Evolutionary conservation across 2,888 invertebrate species (phyloP), one percentile per base, ranked within the genome.

Genomic region (Auanema sp.): DNA sequence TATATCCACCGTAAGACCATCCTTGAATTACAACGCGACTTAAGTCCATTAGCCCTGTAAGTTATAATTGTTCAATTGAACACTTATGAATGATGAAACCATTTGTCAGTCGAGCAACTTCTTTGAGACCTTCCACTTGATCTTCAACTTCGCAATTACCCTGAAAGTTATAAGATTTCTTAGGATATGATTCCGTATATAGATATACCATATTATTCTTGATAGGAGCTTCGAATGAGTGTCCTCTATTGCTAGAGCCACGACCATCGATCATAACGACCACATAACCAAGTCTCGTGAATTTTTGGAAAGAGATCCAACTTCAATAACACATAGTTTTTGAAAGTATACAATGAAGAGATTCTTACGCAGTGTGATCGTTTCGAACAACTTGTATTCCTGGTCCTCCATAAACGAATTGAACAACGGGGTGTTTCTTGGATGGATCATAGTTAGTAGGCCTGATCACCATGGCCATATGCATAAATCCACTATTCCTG

Each of bases 1-100:
- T 88, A 87, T 97, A 98, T 33, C 97, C 98, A 87, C 97, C 98
- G 83, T 98, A 99, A 50, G 96, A 96, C 96, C 97, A 98, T 0
- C 98, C 98, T 84, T 94, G 93, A 77, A 98, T 92, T 0, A 93
- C 96, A 14, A 99, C 90, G 53, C 97, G 88, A 75, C 89, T 89
- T 88, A 94, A 88, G 84, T 99, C 98, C 68, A 99, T 92, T 79
- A 90, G 93, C 50, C 90, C 91, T 52, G 24, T 6, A 23, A 21
- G 21, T 21, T 47, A 47, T 18, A 47, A 18, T 47, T 47, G 16
- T 18, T 21, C 3, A 10, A 47, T 3, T 10, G 10, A 47, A 21
- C 16, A 5, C 47, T 43, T 43, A 11, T 12, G 14, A 43, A 12
- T 43, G 43, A 43, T 43, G 10, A 47, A 16, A 3, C 16, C 77